Conservation (phyloP, 2,888 invertebrate genomes). For the Pteria penguin region DNA sequence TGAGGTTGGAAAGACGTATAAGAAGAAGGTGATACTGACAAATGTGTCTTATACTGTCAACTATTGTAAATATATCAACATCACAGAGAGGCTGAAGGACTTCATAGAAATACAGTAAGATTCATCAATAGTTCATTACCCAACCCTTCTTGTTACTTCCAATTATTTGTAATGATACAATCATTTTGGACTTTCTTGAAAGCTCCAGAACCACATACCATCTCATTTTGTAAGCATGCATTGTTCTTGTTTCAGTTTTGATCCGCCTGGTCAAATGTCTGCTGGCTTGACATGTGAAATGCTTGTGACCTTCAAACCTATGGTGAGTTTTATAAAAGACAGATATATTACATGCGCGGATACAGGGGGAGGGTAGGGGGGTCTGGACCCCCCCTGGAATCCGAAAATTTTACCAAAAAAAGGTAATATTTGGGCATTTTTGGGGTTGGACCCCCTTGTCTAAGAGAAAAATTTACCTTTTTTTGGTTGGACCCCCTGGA, state of each 20-base stretch:
- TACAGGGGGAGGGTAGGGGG: no score
- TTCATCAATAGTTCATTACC: no score
- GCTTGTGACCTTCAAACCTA: slow-evolving; percentile 79
- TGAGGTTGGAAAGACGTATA: slow-evolving; percentile 78
- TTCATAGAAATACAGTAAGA: slow-evolving; percentile 79
- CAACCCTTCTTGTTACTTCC: neutral
- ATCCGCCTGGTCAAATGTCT: slow-evolving; percentile 80
- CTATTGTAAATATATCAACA: slow-evolving; percentile 77
- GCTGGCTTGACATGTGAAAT: slow-evolving; percentile 80
- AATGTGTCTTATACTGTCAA: slow-evolving; percentile 80
- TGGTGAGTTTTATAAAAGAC: slow-evolving; percentile 62
- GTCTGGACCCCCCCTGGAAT: no score
- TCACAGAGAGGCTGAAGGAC: slow-evolving; percentile 79
- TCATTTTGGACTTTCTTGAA: neutral
- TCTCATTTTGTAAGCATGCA: no score
- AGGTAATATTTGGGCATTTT: no score
- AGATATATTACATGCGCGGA: no score
- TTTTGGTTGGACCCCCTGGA: no score
- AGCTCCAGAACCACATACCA: no score
- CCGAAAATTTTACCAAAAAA: no score
- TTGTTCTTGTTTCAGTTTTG: slow-evolving; percentile 73
- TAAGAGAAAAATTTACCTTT: no score
- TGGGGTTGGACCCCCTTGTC: no score
- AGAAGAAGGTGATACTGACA: slow-evolving; percentile 78
- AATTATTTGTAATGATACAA: neutral